Conservation (phyloP, 2,797 vertebrate species). For the Platalea minor region DNA sequence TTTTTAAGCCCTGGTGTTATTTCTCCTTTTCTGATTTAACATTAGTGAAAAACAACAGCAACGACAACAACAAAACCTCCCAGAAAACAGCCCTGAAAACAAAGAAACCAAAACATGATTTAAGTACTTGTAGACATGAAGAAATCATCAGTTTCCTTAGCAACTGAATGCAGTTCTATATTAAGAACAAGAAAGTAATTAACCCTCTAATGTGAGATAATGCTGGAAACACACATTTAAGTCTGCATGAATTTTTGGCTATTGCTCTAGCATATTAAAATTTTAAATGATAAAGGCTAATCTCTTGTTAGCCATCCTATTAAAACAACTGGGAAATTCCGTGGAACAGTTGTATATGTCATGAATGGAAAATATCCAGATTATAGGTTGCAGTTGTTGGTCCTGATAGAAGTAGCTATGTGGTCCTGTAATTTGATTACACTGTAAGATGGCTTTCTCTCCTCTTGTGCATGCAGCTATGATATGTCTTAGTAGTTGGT, state of each 20-base stretch:
- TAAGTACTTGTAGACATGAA: slow-evolving; percentile 39
- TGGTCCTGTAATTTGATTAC: slow-evolving; percentile 36
- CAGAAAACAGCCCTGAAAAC: background rate
- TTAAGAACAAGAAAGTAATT: slow-evolving; percentile 69
- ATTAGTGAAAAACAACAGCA: background rate
- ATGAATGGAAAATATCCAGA: slow-evolving; percentile 1
- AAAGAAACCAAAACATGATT: slow-evolving; percentile 30
- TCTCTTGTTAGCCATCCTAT: background rate
- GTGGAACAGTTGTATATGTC: background rate
- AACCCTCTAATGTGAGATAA: slow-evolving; percentile 62
- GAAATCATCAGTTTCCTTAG: slow-evolving; percentile 68
- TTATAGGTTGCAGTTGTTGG: background rate
- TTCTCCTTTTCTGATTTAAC: background rate
- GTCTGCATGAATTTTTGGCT: slow-evolving; percentile 12
- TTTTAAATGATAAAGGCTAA: slow-evolving; percentile 25
- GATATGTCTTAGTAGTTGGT: background rate
- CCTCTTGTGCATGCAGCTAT: background rate
- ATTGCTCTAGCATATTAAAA: background rate
- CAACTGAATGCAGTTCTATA: slow-evolving; percentile 58
- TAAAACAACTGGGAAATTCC: slow-evolving; percentile 21
- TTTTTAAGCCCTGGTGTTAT: background rate
- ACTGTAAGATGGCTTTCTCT: slow-evolving; percentile 6
- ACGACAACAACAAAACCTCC: background rate
- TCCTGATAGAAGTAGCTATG: slow-evolving; percentile 19
- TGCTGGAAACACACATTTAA: slow-evolving; percentile 44